Conservation (phyloP, 2,113 vertebrate genomes). For the Eulemur rufifrons region DNA sequence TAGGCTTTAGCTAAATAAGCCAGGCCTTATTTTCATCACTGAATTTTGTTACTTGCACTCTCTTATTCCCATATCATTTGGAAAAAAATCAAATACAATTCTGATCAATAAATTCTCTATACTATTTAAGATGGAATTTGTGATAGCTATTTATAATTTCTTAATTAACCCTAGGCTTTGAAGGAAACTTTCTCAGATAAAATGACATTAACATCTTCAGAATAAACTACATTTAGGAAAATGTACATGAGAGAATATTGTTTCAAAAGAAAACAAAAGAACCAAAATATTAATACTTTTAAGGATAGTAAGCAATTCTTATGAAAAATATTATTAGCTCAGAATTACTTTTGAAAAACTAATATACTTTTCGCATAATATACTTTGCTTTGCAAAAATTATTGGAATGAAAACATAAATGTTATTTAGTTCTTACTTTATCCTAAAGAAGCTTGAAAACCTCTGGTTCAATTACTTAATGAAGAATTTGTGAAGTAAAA, state of each 20-base stretch:
- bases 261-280: not conserved
- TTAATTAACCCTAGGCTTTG: not conserved
- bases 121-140: not conserved
- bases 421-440: not conserved
- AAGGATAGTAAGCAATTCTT: not conserved
- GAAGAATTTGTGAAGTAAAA: not conserved
- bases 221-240: not conserved
- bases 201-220: not conserved
- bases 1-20: not conserved
- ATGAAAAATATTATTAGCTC: not conserved
- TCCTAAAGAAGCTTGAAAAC: not conserved
- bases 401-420: not conserved
- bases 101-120: not conserved
- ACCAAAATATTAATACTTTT: not conserved
- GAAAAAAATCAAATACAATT: not conserved
- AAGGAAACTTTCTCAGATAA: not conserved
- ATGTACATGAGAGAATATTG: not conserved
- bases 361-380: not conserved
- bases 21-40: not conserved
- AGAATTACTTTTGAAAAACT: not conserved
- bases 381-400: not conserved
- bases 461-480: not conserved
- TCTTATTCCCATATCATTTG: not conserved
- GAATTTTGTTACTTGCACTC: not conserved
- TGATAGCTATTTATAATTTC: not conserved